Percentiles rank a stretch among this genome's conserved stretches.
Conservation (phyloP, 2,888 invertebrate genomes). For the Campaea margaritaria region DNA sequence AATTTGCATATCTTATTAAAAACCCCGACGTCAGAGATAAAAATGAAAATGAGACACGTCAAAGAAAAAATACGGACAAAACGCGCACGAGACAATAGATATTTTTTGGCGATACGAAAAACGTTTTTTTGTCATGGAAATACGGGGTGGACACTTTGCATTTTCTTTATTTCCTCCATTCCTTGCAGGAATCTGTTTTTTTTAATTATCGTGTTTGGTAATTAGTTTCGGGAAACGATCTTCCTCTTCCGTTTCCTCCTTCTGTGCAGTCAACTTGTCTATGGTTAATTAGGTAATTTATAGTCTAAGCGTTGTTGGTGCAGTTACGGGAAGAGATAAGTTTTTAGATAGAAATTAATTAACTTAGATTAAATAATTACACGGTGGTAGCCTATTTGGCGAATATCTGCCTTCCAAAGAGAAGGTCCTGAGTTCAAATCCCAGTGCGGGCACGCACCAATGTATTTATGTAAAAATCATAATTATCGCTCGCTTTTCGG, state of each 20-base stretch:
- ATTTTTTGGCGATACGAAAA: conserved; percentile 80
- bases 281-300: conserved; percentile 79
- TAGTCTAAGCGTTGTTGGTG: conserved; percentile 55
- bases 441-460: no score
- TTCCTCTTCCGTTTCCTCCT: conserved; percentile 73
- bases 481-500: no score
- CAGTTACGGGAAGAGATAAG: conserved; percentile 1
- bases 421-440: no score
- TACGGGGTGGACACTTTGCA: conserved; percentile 82
- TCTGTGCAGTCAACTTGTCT: conserved; percentile 76
- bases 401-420: no score
- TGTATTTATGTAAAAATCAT: no score
- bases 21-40: conserved; percentile 77
- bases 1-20: conserved; percentile 84
- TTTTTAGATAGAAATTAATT: no score
- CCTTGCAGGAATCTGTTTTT: conserved; percentile 80
- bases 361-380: no score
- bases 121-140: conserved; percentile 81
- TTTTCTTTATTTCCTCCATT: conserved; percentile 80
- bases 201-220: conserved; percentile 85
- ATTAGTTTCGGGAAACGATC: conserved; percentile 83
- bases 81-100: conserved; percentile 79
- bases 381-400: no score
- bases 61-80: conserved; percentile 76
- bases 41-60: conserved; percentile 81